These are phyloP conservation scores for Furcifer pardalis DNA, from an alignment of 2,797 vertebrate genomes.

Conservation along the genomic window DNA sequence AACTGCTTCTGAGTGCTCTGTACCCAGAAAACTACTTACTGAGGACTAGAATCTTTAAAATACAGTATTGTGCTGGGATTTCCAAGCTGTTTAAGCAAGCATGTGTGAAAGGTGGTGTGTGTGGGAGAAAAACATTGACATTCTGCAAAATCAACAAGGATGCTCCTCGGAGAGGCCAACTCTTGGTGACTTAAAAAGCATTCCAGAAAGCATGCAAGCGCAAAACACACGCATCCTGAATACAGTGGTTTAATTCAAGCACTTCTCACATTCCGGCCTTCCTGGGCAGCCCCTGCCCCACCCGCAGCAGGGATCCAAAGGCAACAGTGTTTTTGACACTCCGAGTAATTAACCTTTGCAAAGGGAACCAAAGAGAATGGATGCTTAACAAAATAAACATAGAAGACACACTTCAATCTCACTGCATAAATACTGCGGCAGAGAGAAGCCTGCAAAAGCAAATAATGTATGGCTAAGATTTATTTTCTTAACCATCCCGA, in stretches of 20 bases:
- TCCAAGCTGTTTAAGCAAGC: background rate
- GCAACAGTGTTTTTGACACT: constrained; percentile 18
- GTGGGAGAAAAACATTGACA: background rate
- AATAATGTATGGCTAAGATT: background rate
- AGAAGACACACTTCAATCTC: constrained; percentile 43
- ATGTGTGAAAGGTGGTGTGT: too few species aligned
- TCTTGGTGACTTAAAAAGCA: background rate
- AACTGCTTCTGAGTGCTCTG: too few species aligned
- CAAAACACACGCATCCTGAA: background rate
- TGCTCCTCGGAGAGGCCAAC: constrained; percentile 2
- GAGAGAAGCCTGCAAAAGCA: constrained; percentile 35
- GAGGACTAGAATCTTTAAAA: background rate
- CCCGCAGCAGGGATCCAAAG: background rate
- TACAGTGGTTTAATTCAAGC: constrained; percentile 32
- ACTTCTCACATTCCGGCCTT: constrained; percentile 7
- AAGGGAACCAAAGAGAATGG: constrained; percentile 40
- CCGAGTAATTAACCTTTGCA: constrained; percentile 8
- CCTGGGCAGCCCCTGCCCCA: background rate
- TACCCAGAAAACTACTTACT: too few species aligned
- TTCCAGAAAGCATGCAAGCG: background rate
- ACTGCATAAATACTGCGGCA: constrained; percentile 43
- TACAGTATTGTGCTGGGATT: too few species aligned
- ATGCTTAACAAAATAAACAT: constrained; percentile 49
- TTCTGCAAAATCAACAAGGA: background rate
- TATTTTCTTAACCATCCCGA: background rate